Base-by-base conservation (phyloP, 1,140 invertebrate species). In the Triops longicaudatus region DNA sequence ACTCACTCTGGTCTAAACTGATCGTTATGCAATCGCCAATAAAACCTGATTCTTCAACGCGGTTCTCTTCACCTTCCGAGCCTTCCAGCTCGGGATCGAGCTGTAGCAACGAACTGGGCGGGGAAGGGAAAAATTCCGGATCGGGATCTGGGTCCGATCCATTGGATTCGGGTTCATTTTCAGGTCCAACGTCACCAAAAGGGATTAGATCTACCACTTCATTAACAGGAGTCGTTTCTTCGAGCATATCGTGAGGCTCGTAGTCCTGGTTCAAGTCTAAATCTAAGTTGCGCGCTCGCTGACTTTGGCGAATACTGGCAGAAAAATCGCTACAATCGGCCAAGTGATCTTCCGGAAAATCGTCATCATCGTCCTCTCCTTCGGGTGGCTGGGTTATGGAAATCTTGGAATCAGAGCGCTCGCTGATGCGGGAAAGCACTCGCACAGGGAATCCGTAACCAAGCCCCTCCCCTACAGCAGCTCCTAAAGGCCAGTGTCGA, bases 361-460 rank as follows among this genome's bases (percentile, higher is more conserved):
- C 42, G 63, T 27, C 74, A 9, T 75, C 73, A 3, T 14, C 73
- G 22, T 42, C 37, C n/a, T n/a, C n/a, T 17, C 77, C 77, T 4
- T 73, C 50, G 26, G 43, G 31, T 9, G 63, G 37, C 44, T 63
- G 63, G 7, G 50, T 31, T 3, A 71, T 43, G 14, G 75, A 76
- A 37, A 76, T 22, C 42, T 73, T 78, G 71, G 78, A 78, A 42
- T 78, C 78, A 31, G 78, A 78, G 12, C 31, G 27, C 75, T 78
- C 78, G 63, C 78, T 78, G 27, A 78, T 78, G 10, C 75, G 43
- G 1, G 74, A 76, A 0, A 78, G 78, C 27, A 78, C 78, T 63
- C 74, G 78, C 42, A 73, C 75, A 26, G 74, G 78, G 72, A 76
- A 78, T n/a, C 63, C 74, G 27, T 72, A 76, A 11, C 63, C 74